phyloP scores from a whole-genome alignment of 2,797 vertebrate species.

The Hippoglossus hippoglossus region DNA sequence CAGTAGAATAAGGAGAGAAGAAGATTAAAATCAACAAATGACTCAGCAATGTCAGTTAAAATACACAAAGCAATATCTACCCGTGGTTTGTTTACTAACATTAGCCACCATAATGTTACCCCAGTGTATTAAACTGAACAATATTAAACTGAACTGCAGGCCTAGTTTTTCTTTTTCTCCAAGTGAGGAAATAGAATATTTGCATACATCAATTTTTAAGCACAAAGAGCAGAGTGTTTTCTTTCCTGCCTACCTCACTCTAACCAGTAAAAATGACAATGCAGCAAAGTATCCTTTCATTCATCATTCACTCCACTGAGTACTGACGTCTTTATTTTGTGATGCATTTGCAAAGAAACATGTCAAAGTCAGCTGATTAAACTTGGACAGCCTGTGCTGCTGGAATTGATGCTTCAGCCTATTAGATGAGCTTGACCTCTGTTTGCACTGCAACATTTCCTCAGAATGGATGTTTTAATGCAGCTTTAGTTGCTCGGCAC shows the following conservation, averaged over 20 bases:
- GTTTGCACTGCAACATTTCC: neutral
- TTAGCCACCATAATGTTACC: neutral
- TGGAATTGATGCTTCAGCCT: neutral
- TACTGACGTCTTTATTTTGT: neutral
- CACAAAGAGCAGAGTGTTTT: neutral
- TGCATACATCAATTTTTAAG: neutral
- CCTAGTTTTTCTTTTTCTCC: neutral
- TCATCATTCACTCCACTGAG: neutral
- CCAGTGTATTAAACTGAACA: no score
- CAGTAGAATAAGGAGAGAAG: neutral
- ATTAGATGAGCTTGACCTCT: neutral
- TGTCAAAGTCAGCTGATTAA: neutral
- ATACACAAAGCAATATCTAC: neutral
- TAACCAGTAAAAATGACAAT: neutral
- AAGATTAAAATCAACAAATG: neutral
- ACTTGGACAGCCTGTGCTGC: neutral
- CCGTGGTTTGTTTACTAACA: neutral
- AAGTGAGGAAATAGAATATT: neutral
- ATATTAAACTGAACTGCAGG: neutral
- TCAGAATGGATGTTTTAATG: neutral
- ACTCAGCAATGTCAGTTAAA: no score
- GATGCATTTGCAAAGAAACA: neutral
- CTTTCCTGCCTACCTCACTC: no score
- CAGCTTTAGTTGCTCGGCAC: neutral
- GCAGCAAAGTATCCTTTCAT: neutral